These are phyloP conservation scores for Artemia sinica DNA, from an alignment of 2,888 invertebrate species.

Conservation along the genomic window DNA sequence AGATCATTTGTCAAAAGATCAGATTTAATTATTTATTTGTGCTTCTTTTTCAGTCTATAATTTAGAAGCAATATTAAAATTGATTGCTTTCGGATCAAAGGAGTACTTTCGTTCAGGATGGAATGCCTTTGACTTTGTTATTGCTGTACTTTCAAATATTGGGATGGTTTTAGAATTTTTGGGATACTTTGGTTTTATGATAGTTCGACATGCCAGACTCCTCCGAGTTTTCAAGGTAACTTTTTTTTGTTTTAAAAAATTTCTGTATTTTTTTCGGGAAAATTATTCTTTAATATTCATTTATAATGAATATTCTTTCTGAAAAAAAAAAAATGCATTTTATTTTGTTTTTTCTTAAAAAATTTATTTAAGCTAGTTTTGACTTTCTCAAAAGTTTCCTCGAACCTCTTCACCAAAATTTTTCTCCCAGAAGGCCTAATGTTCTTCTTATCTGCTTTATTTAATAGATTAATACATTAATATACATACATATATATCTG, in stretches of 20 bases:
- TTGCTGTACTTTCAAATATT: conserved; percentile 40
- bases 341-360: not conserved
- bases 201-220: conserved; percentile 48
- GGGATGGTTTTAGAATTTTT: conserved; percentile 48
- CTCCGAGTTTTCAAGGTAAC: conserved; percentile 28
- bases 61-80: conserved; percentile 51
- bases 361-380: no score
- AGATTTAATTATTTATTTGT: not conserved
- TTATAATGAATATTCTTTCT: not conserved
- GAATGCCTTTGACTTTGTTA: conserved; percentile 61
- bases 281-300: not conserved
- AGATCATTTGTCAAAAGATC: no score
- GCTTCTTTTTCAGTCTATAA: conserved; percentile 44
- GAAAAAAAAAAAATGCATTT: not conserved
- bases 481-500: no score
- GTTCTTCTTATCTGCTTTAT: no score
- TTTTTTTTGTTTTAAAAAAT: not conserved
- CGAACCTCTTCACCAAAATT: no score
- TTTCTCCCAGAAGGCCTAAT: no score
- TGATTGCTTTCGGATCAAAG: conserved; percentile 50
- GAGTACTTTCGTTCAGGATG: conserved; percentile 62
- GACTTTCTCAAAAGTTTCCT: no score
- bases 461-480: no score
- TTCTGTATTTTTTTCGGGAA: not conserved
- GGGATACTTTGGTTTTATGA: conserved; percentile 47